phyloP scores from a whole-genome alignment of 2,888 invertebrate genomes.

The Phyto melanocephala region DNA sequence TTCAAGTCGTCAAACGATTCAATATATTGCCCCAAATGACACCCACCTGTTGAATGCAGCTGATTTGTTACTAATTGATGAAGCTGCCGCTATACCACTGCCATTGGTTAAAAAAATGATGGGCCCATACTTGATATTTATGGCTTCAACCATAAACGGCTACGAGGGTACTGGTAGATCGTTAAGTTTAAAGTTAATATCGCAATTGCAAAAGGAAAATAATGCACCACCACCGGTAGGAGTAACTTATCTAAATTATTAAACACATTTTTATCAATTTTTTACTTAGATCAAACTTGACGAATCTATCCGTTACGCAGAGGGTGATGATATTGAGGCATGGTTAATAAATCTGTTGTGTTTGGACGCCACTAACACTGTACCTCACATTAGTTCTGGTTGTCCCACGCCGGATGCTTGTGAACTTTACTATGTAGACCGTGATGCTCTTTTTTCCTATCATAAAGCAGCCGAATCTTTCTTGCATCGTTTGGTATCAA shows the following conservation, averaged over 20 bases:
- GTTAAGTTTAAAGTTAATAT: constrained; percentile 94
- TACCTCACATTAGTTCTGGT: constrained; percentile 84
- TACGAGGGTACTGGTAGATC: constrained; percentile 99
- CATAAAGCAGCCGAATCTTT: constrained; percentile 96
- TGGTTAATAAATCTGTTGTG: constrained; percentile 96
- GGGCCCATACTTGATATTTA: constrained; percentile 94
- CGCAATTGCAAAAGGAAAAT: constrained; percentile 86
- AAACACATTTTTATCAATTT: neutral
- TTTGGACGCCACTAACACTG: constrained; percentile 86
- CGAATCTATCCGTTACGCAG: constrained; percentile 96
- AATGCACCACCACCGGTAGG: constrained; percentile 82
- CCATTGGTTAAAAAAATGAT: constrained; percentile 93
- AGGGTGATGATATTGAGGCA: constrained; percentile 90
- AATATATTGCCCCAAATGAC: constrained; percentile 98
- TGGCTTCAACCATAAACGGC: constrained; percentile 98
- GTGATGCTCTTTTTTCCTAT: constrained; percentile 97
- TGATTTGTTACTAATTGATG: constrained; percentile 97
- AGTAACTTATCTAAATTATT: constrained; percentile 61
- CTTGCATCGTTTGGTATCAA: constrained; percentile 92
- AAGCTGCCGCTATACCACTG: constrained; percentile 98
- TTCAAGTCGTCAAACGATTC: constrained; percentile 95
- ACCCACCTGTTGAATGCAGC: constrained; percentile 93
- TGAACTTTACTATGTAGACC: constrained; percentile 91
- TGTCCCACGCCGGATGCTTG: constrained; percentile 94
- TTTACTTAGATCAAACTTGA: constrained; percentile 85